A percentile compares a stretch with the other conserved stretches of the same genome.
These are phyloP conservation scores for Megaleporinus macrocephalus DNA, from an alignment of 2,113 vertebrate species.

Conservation along the genomic window DNA sequence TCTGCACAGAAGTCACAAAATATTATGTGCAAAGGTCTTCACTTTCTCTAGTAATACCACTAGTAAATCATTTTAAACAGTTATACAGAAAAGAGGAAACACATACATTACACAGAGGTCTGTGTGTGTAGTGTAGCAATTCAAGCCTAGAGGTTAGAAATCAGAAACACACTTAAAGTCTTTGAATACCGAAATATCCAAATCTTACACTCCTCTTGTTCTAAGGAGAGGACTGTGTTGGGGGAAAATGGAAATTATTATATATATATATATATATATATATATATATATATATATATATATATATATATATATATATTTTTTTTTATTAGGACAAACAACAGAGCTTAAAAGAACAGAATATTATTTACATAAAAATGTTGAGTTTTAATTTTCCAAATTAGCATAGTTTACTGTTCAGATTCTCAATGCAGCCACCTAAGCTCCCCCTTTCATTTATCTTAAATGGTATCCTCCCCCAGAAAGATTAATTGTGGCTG, in stretches of 20 bases:
- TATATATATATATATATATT: no score
- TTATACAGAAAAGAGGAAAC: background rate
- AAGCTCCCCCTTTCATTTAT: slow-evolving; percentile 74
- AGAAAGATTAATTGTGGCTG: slow-evolving; percentile 86
- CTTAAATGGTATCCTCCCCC: slow-evolving; percentile 83
- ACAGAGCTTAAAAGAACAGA: slow-evolving; percentile 53
- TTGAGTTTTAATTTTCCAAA: slow-evolving; percentile 76
- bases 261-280: no score
- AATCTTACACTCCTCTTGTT: slow-evolving; percentile 10
- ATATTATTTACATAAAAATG: slow-evolving; percentile 66
- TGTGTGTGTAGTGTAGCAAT: slow-evolving; percentile 4
- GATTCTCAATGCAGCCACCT: slow-evolving; percentile 66
- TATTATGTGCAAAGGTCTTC: background rate
- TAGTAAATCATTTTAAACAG: background rate
- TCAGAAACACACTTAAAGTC: background rate
- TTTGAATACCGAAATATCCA: slow-evolving; percentile 29
- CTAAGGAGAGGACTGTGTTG: slow-evolving; percentile 22
- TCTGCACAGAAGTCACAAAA: slow-evolving; percentile 7
- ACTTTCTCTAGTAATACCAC: background rate
- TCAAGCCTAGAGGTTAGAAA: background rate
- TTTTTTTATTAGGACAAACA: slow-evolving; percentile 30
- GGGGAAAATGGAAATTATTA: slow-evolving; percentile 32
- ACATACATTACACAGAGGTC: background rate
- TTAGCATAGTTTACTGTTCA: slow-evolving; percentile 74
- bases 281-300: no score